Percentiles rank a stretch among this genome's conserved stretches.
Conservation (phyloP, 2,797 vertebrate species). For the Propithecus deckenii region DNA sequence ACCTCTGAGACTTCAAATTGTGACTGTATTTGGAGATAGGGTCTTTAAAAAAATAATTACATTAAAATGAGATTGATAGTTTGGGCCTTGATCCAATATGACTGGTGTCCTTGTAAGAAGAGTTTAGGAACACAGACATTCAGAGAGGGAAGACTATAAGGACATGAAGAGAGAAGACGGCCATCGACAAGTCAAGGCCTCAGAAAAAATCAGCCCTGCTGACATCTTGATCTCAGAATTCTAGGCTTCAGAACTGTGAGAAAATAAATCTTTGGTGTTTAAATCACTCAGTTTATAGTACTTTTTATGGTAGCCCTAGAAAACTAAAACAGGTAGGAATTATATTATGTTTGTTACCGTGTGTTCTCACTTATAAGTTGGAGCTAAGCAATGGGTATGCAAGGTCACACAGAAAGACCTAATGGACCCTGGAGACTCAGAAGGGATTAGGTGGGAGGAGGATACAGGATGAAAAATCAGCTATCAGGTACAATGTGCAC, state of each 20-base stretch:
- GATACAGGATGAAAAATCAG: no score
- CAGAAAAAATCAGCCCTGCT: background rate
- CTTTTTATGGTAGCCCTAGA: background rate
- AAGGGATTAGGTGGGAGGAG: no score
- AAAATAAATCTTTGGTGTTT: background rate
- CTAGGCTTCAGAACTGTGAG: background rate
- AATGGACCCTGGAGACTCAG: no score
- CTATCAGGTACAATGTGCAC: no score
- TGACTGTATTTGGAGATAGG: background rate
- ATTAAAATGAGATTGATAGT: background rate
- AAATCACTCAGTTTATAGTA: background rate
- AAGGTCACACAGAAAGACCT: no score
- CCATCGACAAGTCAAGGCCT: background rate
- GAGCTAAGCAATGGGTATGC: no score
- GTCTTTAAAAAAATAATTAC: background rate
- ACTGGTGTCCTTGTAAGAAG: background rate
- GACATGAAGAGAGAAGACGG: background rate
- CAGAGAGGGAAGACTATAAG: background rate
- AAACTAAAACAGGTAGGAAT: background rate
- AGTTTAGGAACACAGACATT: background rate
- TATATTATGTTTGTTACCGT: background rate
- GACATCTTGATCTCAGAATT: background rate
- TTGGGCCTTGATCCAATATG: background rate
- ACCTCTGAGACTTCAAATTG: background rate
- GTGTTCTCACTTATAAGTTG: no score